Conservation (phyloP, 1,140 invertebrate species). For the Drosophila mauritiana region DNA sequence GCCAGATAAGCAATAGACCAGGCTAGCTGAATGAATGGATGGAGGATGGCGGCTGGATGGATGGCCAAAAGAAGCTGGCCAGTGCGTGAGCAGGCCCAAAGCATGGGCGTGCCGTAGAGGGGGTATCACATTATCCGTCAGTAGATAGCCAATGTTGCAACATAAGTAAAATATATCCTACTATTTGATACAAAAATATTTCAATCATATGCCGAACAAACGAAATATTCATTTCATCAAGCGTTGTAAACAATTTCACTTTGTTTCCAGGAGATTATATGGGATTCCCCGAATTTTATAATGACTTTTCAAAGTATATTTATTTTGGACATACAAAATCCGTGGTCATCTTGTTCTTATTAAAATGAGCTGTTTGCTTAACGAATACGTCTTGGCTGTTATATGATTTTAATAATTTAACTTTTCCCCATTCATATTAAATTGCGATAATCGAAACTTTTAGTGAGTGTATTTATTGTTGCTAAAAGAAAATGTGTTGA, state of each 20-base stretch:
- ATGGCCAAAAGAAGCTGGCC: slow-evolving; percentile 21
- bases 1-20: slow-evolving; percentile 61
- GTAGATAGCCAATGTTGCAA: slow-evolving; percentile 12
- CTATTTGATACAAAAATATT: neutral
- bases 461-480: too few relatives aligned
- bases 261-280: too few relatives aligned
- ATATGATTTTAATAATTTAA: neutral
- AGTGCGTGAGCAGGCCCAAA: slow-evolving; percentile 45
- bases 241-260: neutral
- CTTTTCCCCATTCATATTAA: neutral
- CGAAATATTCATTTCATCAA: neutral
- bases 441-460: neutral
- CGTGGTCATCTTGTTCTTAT: neutral
- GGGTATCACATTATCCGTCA: neutral
- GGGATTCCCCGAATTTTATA: slow-evolving; percentile 1
- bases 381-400: neutral
- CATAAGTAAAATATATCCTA: slow-evolving; percentile 3
- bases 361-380: neutral
- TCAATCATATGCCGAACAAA: neutral
- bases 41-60: slow-evolving; percentile 8
- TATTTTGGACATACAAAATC: slow-evolving; percentile 1
- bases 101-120: slow-evolving; percentile 27
- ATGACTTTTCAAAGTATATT: neutral
- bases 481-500: too few relatives aligned
- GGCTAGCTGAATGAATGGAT: neutral